Percentiles rank a stretch among this genome's conserved stretches.
These are phyloP conservation scores for Piaya cayana DNA, from an alignment of 2,113 vertebrate species.

Conservation along the genomic window DNA sequence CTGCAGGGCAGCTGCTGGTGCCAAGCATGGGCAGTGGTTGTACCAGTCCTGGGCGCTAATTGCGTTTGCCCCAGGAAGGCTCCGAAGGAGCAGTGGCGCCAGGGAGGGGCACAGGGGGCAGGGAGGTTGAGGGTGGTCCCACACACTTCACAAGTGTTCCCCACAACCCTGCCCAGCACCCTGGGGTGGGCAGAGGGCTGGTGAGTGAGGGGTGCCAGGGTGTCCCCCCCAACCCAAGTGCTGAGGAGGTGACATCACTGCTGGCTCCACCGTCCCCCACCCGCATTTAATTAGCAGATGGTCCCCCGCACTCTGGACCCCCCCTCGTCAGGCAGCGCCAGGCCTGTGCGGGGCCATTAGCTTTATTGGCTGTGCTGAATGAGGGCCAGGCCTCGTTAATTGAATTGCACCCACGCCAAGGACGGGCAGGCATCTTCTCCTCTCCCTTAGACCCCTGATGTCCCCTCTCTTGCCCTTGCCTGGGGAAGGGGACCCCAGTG, in stretches of 20 bases:
- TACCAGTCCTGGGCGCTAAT: constrained; percentile 10
- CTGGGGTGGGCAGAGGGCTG: background rate
- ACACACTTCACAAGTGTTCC: background rate
- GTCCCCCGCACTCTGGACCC: background rate
- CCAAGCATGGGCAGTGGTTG: background rate
- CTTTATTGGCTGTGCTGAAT: constrained; percentile 50
- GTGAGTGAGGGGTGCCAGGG: background rate
- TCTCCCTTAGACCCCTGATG: background rate
- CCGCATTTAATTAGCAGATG: constrained; percentile 62
- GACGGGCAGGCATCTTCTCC: background rate
- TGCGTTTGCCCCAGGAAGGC: background rate
- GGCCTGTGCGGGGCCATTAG: constrained; percentile 59
- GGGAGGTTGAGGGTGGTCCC: background rate
- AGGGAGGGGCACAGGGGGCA: background rate
- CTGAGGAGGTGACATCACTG: background rate
- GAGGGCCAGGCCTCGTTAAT: constrained; percentile 50
- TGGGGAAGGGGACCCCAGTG: background rate
- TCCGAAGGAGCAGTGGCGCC: background rate
- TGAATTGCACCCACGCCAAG: constrained; percentile 57
- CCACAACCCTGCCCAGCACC: background rate
- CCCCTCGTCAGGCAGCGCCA: background rate
- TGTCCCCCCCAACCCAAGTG: background rate
- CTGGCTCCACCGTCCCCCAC: constrained; percentile 1
- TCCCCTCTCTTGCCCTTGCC: background rate
- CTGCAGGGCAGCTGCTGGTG: background rate